These are phyloP conservation scores for Amiota mariae DNA, from an alignment of 2,888 invertebrate species.

Conservation along the genomic window DNA sequence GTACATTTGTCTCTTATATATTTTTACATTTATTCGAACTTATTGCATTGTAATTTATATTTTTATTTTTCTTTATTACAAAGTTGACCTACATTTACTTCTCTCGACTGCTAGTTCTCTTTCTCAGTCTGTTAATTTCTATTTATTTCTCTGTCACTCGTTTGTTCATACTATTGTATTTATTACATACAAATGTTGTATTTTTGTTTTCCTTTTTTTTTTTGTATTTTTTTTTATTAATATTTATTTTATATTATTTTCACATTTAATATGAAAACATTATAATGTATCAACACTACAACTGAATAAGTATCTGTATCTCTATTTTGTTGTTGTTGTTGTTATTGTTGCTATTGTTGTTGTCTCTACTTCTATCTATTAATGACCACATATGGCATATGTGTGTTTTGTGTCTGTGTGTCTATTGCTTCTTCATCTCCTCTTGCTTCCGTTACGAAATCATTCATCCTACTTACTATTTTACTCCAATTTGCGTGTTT, in stretches of 20 bases:
- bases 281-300: neutral
- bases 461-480: constrained; percentile 6
- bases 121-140: neutral
- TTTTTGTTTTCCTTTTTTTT: constrained; percentile 18
- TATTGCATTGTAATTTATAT: constrained; percentile 5
- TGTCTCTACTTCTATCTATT: constrained; percentile 43
- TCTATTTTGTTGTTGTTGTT: constrained; percentile 7
- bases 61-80: constrained; percentile 60
- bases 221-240: constrained; percentile 18
- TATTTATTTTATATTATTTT: constrained; percentile 24
- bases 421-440: constrained; percentile 2
- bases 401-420: neutral
- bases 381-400: constrained; percentile 61
- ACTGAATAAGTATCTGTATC: constrained; percentile 7
- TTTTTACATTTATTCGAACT: neutral
- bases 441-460: neutral
- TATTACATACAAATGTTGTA: constrained; percentile 24
- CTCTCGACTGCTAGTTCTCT: neutral
- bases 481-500: neutral
- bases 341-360: constrained; percentile 23
- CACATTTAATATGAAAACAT: neutral
- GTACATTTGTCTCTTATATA: neutral
- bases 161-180: too few relatives aligned
- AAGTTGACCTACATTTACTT: constrained; percentile 68
- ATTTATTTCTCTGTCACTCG: constrained; percentile 45